Conservation (phyloP, 2,113 vertebrate species). For the Hemicordylus capensis region DNA sequence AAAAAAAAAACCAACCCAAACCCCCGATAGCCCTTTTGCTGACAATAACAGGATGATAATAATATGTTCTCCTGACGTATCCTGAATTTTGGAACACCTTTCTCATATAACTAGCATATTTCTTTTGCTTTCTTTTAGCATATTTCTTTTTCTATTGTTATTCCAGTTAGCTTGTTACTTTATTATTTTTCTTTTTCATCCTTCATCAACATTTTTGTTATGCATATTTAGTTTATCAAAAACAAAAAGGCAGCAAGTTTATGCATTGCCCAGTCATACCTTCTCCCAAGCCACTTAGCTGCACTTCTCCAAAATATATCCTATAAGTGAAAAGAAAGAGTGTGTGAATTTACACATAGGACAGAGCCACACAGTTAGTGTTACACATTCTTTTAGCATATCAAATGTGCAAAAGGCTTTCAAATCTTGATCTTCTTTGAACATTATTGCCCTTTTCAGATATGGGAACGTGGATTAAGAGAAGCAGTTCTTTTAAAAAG, state of each 20-base stretch:
- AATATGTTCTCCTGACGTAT: background rate
- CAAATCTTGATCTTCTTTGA: background rate
- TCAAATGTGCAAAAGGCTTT: background rate
- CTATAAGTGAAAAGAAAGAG: slow-evolving; percentile 69
- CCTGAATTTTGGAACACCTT: background rate
- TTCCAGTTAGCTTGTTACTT: background rate
- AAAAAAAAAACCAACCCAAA: too few species aligned
- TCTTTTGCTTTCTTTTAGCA: too few species aligned
- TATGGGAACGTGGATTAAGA: background rate
- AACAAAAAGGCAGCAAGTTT: slow-evolving; percentile 12
- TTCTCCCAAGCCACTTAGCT: slow-evolving; percentile 95
- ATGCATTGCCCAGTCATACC: slow-evolving; percentile 75
- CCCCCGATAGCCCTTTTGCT: background rate
- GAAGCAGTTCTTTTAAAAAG: too few species aligned
- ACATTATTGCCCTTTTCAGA: background rate
- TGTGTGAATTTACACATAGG: background rate
- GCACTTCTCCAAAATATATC: slow-evolving; percentile 99
- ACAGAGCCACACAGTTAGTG: background rate
- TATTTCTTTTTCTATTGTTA: background rate
- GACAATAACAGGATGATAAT: background rate
- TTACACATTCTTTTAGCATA: background rate
- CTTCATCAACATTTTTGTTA: background rate
- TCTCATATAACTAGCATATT: background rate
- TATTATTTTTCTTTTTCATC: background rate
- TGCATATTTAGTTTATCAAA: slow-evolving; percentile 16